These are phyloP conservation scores for Barbus barbus DNA, from an alignment of 2,113 vertebrate species.

Conservation along the genomic window DNA sequence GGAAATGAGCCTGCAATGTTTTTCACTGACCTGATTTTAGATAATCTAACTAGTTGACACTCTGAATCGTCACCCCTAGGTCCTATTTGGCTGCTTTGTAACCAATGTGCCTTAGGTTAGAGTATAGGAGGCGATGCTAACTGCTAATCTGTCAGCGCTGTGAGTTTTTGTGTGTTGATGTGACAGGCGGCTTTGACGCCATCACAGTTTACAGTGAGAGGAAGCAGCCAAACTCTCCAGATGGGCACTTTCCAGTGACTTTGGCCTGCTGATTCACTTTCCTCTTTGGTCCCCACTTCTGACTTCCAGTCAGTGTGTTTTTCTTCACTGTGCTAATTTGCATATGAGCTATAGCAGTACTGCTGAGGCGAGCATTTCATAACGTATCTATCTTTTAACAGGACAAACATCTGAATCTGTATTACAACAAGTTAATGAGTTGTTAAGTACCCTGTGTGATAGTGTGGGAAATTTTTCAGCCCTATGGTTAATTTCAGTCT, in stretches of 20 bases:
- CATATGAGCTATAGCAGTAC: neutral
- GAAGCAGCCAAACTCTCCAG: constrained; percentile 39
- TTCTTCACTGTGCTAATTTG: constrained; percentile 4
- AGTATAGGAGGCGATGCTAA: constrained; percentile 20
- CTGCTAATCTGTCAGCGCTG: constrained; percentile 23
- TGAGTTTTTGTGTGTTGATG: constrained; percentile 21
- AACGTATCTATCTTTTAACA: neutral
- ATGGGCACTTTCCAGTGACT: constrained; percentile 41
- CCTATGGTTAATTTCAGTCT: constrained; percentile 22
- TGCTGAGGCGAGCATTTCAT: constrained; percentile 1
- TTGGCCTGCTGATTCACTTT: constrained; percentile 42
- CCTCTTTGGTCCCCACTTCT: constrained; percentile 18
- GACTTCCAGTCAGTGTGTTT: constrained; percentile 16
- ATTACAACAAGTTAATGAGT: constrained; percentile 8
- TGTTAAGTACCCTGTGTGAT: constrained; percentile 27
- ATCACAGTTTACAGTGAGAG: constrained; percentile 43
- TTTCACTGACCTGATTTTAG: constrained; percentile 54
- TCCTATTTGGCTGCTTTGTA: constrained; percentile 40
- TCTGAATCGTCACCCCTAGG: constrained; percentile 41
- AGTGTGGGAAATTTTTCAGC: constrained; percentile 36
- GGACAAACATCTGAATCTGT: constrained; percentile 14
- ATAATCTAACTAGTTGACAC: constrained; percentile 54
- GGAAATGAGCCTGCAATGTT: constrained; percentile 34
- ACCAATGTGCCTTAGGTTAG: constrained; percentile 31
- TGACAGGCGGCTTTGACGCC: constrained; percentile 16